phyloP scores from a whole-genome alignment of 2,888 invertebrate genomes.

The Temnothorax ravouxi region DNA sequence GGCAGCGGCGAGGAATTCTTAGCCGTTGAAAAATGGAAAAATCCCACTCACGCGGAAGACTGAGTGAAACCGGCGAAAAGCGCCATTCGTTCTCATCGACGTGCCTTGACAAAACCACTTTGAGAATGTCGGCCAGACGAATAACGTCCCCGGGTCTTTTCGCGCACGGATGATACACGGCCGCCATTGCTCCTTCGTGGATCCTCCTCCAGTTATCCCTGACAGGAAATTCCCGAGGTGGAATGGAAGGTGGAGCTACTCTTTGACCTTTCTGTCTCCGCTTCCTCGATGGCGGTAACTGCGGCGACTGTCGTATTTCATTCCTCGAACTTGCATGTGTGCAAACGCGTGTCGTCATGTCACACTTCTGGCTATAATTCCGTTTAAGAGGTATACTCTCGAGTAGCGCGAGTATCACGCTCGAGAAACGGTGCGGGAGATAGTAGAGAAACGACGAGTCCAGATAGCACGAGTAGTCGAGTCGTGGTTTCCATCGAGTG shows the following conservation, averaged over 20 bases:
- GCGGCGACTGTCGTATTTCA: slow-evolving; percentile 69
- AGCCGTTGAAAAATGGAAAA: slow-evolving; percentile 59
- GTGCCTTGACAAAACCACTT: slow-evolving; percentile 72
- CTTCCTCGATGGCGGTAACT: slow-evolving; percentile 7
- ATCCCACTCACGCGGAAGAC: slow-evolving; percentile 58
- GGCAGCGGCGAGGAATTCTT: slow-evolving; percentile 37
- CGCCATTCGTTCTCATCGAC: slow-evolving; percentile 73
- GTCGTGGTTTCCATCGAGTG: slow-evolving; percentile 11
- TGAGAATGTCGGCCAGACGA: slow-evolving; percentile 70
- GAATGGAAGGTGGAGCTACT: slow-evolving; percentile 69
- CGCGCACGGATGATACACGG: slow-evolving; percentile 70
- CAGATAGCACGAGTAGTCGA: slow-evolving; percentile 5
- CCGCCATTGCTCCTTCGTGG: slow-evolving; percentile 69
- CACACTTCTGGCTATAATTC: slow-evolving; percentile 67
- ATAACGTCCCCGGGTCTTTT: slow-evolving; percentile 70
- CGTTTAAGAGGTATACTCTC: slow-evolving; percentile 67
- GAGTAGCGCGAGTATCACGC: slow-evolving; percentile 53
- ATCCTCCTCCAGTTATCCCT: slow-evolving; percentile 60
- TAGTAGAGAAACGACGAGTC: slow-evolving; percentile 1
- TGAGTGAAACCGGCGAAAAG: slow-evolving; percentile 44
- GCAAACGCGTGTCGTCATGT: slow-evolving; percentile 54
- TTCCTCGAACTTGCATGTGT: slow-evolving; percentile 54
- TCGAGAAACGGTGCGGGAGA: slow-evolving; percentile 47
- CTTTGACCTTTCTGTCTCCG: slow-evolving; percentile 55
- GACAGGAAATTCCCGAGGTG: slow-evolving; percentile 72